Evolutionary conservation across 2,113 vertebrate genomes (phyloP), one percentile per base, ranked within the genome.

Genomic region (Psophia crepitans): DNA sequence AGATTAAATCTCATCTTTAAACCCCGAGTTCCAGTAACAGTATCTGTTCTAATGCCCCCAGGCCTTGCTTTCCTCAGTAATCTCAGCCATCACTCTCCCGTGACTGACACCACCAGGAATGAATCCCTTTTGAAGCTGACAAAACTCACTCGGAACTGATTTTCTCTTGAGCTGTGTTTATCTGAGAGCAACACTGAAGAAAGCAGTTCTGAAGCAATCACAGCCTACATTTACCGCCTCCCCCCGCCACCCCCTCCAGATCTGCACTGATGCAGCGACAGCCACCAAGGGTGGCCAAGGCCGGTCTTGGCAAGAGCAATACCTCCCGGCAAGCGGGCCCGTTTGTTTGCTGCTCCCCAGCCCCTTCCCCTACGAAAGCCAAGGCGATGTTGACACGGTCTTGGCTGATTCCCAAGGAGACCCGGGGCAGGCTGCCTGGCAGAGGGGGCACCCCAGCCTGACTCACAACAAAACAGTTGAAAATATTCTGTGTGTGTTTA

Each of bases 111-210:
- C 57, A 41, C 70, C 27, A 77, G 57, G 54, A 85, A 88, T 81
- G 85, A 95, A 87, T 93, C 91, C 79, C 57, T 79, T 92, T 23
- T 84, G 89, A 92, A 97, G 92, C 90, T 93, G 95, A 95, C 90
- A 91, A 91, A 97, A 95, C 80, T 82, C 84, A 46, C 77, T 82
- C 84, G 44, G 84, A 84, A 91, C 90, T 76, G 90, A 75, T 97
- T 92, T 95, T 43, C 91, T 92, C 61, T 73, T 71, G 53, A 93
- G 86, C 63, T 78, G 35, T 92, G 66, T 91, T 94, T 93, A 69
- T 78, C 87, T 1, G 8, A 75, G 86, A 18, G 53, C 0, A 18
- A 84, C 33, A 75, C 43, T 53, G 39, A 90, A 71, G 80, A 60
- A 81, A 89, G 69, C 39, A 61, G 80, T 61, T 82, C 84, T 33